Evolutionary conservation across 1,140 invertebrate species (phyloP), one percentile per base, ranked within the genome.

Genomic region (Zaprionus davidi): DNA sequence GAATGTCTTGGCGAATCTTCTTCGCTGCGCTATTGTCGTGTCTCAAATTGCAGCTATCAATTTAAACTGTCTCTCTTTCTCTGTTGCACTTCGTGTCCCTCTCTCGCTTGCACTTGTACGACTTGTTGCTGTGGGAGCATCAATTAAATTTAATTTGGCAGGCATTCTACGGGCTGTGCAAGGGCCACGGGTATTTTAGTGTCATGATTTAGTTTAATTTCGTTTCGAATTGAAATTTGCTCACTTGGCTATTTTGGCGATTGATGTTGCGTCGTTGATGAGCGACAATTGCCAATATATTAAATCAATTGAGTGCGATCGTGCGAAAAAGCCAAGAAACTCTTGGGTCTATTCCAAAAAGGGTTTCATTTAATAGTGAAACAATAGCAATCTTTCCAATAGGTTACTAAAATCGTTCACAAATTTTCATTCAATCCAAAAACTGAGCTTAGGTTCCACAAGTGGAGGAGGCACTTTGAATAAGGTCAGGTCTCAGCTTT

Each of bases 151-250:
- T 78, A 90, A 90, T 90, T 90, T 79, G 70, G 81, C 76, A 74
- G 26, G 49, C 69, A 74, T 64, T 72, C 26, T 20, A 12, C 26
- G 20, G 57, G 34, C 26, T 17, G 60, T 38, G 44, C 41, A 31
- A 65, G 76, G 44, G 65, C 34, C 66, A 64, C 38, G 74, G 58
- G 67, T 82, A 71, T 85, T 85, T 88, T 80, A 76, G 84, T 88
- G 85, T 88, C 84, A 88, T 90, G 81, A 88, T 84, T 88, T 79
- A 79, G 88, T 88, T 88, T 57, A 87, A 90, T 79, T 84, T 80
- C 77, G 74, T 75, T 78, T 80, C 77, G 71, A 78, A 71, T 84
- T 46, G 11, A 44, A 69, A 69, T 69, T 74, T 62, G 49, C 55
- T 28, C 44, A 31, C 71, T 83, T 68, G 56, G 79, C 84, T 87